Conservation (phyloP, 2,113 vertebrate genomes). For the Syngnathus scovelli region DNA sequence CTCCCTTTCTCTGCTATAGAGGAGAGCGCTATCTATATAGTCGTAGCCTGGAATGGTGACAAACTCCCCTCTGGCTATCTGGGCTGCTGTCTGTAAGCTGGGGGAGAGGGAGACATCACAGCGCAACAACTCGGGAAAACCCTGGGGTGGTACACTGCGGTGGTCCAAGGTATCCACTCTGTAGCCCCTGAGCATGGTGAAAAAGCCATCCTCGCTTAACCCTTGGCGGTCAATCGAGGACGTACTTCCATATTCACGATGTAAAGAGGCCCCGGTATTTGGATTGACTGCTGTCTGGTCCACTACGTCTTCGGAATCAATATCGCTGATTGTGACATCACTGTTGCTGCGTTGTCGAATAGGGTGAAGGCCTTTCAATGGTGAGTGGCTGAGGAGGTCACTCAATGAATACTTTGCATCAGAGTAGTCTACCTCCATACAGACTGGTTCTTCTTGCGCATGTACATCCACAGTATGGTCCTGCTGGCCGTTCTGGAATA, state of each 20-base stretch:
- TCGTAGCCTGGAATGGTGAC: slow-evolving; percentile 86
- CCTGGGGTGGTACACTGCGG: slow-evolving; percentile 74
- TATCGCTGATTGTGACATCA: slow-evolving; percentile 95
- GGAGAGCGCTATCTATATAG: slow-evolving; percentile 79
- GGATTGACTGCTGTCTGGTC: slow-evolving; percentile 93
- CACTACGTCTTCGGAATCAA: slow-evolving; percentile 87
- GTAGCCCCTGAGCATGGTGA: slow-evolving; percentile 87
- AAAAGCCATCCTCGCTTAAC: slow-evolving; percentile 82
- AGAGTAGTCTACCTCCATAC: slow-evolving; percentile 75
- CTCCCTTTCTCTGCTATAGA: slow-evolving; percentile 81
- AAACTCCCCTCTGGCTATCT: slow-evolving; percentile 89
- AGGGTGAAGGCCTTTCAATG: slow-evolving; percentile 84
- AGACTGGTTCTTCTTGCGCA: slow-evolving; percentile 52
- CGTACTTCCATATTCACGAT: slow-evolving; percentile 93
- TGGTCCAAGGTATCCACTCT: slow-evolving; percentile 80
- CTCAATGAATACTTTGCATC: slow-evolving; percentile 78
- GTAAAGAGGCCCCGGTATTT: slow-evolving; percentile 90
- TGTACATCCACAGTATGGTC: slow-evolving; percentile 75
- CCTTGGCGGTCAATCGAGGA: slow-evolving; percentile 95
- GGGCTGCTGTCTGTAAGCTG: slow-evolving; percentile 87
- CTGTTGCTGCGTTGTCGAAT: slow-evolving; percentile 95
- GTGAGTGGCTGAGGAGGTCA: slow-evolving; percentile 83
- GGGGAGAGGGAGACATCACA: slow-evolving; percentile 82
- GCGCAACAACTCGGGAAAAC: slow-evolving; percentile 82
- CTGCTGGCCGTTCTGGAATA: slow-evolving; percentile 82